phyloP scores from a whole-genome alignment of 2,113 vertebrate species.

The Formicarius rufipectus region DNA sequence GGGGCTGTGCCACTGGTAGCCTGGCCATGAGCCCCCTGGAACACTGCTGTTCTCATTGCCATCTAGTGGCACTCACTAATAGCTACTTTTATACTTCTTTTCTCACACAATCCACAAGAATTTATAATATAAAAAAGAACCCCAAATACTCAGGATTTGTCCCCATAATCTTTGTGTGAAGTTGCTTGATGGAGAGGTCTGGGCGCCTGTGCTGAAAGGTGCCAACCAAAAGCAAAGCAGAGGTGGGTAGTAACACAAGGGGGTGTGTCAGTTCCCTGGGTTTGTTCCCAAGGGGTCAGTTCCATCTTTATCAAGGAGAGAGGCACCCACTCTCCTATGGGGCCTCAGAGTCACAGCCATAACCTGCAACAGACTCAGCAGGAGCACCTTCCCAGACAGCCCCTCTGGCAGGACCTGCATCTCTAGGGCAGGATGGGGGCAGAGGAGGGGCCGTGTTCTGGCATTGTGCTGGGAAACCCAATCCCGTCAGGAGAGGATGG shows the following conservation, averaged over 20 bases:
- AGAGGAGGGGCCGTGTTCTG: background rate
- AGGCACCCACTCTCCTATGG: fast-evolving
- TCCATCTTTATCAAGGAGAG: fast-evolving
- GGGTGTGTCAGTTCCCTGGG: background rate
- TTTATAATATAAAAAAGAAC: background rate
- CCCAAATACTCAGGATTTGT: background rate
- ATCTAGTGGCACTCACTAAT: background rate
- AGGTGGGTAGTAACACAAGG: background rate
- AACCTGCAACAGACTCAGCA: background rate
- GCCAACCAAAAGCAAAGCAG: background rate
- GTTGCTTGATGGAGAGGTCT: fast-evolving
- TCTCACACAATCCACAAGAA: background rate
- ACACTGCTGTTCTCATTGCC: background rate
- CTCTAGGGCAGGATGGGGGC: background rate
- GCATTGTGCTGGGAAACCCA: fast-evolving
- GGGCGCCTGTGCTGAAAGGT: fast-evolving
- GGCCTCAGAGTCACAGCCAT: background rate
- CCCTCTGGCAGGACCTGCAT: fast-evolving
- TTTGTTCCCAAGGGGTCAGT: background rate
- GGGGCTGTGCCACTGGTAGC: background rate
- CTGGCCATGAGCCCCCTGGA: background rate
- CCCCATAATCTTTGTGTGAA: fast-evolving
- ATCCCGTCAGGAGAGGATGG: fast-evolving
- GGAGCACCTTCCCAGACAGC: background rate
- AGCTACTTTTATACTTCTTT: background rate